These are phyloP conservation scores for Fabriciana adippe DNA, from an alignment of 2,888 invertebrate species.

Conservation along the genomic window DNA sequence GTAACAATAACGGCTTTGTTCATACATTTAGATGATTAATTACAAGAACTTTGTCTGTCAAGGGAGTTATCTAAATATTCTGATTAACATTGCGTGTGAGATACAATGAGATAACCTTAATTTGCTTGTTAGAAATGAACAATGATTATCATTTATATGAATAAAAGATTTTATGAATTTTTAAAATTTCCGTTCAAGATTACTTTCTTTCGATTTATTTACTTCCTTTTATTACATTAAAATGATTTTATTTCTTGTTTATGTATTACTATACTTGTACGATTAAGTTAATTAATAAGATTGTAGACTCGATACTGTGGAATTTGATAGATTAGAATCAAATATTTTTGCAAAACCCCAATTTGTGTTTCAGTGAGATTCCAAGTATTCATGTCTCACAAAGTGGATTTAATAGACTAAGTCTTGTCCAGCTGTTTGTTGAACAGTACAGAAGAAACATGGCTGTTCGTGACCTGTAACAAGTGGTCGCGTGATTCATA, in stretches of 20 bases:
- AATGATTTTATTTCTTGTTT: no score
- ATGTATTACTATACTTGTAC: no score
- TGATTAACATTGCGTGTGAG: constrained; percentile 3
- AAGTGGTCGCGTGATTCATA: constrained; percentile 61
- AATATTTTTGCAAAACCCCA: not conserved
- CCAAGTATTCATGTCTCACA: not conserved
- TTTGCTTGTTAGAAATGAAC: not conserved
- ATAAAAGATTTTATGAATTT: no score
- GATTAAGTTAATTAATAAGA: no score
- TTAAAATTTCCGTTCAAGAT: no score
- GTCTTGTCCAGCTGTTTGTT: not conserved
- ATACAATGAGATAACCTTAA: not conserved
- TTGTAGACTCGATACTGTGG: no score
- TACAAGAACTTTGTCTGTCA: constrained; percentile 10
- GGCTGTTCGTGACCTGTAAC: constrained; percentile 47
- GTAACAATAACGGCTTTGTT: no score
- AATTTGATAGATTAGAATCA: not conserved
- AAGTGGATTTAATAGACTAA: constrained; percentile 3
- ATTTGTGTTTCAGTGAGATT: not conserved
- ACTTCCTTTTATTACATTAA: no score
- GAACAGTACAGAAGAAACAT: constrained; percentile 16
- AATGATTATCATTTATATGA: not conserved
- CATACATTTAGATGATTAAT: constrained; percentile 11
- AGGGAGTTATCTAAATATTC: constrained; percentile 5
- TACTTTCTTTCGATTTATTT: no score